Base-by-base conservation (phyloP, 2,113 vertebrate genomes). In the Theristicus caerulescens region DNA sequence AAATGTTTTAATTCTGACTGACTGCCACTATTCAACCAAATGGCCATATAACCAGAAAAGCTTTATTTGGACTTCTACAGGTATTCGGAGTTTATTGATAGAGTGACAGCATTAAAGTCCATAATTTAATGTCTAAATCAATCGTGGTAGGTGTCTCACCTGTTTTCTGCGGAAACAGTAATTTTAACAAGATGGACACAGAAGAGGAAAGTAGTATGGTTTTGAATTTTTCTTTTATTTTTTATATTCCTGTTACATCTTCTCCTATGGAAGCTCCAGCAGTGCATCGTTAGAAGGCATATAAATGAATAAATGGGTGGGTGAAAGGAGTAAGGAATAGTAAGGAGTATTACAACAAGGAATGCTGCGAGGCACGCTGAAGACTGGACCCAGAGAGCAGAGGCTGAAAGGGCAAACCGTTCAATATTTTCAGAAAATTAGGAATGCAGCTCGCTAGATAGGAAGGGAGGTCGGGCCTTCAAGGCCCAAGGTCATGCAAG, bases 81-180 rank as follows among this genome's bases (percentile, higher is more conserved):
- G 16, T 65, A 52, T n/a, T 85, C 7, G 8, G 16, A 46, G 36
- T 87, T 79, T 82, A 76, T 6, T 46, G 62, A 72, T 24, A 80
- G 49, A 79, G 22, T 64, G 25, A 90, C 91, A 64, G 66, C 36
- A 13, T 38, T 71, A 57, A 59, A 78, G 27, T 66, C 62, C 10
- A 3, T 80, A 24, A 87, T 66, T 69, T 65, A 69, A 76, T 47
- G 20, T 65, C 24, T 54, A 40, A 62, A 83, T 83, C 70, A 49
- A 6, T 46, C 0, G 0, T 27, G 34, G 14, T 57, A 55, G 34
- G 27, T 25, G 34, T 88, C 57, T 74, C 0, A 2, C 18, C 20
- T 64, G 29, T 62, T 77, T 90, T 49, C 57, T 79, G 36, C 46
- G 82, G 57, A 72, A 86, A 54, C 13, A 36, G n/a, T 57, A 82